Evolutionary conservation across 2,113 vertebrate genomes (phyloP).

Genomic region (Rhegmatorhina hoffmannsi): DNA sequence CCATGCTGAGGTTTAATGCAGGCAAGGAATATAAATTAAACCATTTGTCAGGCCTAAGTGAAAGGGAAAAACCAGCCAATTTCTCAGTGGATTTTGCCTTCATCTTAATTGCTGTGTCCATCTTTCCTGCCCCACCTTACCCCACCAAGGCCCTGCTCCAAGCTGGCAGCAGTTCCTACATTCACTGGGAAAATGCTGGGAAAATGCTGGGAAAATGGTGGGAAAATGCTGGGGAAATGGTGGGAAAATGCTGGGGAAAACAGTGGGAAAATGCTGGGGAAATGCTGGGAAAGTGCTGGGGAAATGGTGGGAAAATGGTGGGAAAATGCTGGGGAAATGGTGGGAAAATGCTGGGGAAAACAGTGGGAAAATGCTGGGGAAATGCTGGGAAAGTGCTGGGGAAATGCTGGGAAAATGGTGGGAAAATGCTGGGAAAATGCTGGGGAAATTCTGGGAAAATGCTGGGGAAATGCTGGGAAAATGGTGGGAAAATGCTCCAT

Average conservation of each 20-base stretch:
- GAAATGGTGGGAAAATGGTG: neutral
- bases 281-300: neutral
- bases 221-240: neutral
- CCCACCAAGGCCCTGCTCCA: neutral
- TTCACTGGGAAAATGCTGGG: neutral
- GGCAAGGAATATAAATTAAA: slow-evolving; percentile 9
- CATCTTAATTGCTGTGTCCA: neutral
- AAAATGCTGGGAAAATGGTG: neutral
- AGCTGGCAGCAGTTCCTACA: neutral
- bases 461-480: neutral
- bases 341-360: neutral
- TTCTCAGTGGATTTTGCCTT: neutral
- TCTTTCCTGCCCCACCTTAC: neutral
- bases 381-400: neutral
- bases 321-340: neutral
- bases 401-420: neutral
- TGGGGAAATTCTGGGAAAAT: neutral
- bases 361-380: neutral
- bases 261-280: neutral
- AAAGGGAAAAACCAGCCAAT: neutral
- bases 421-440: neutral
- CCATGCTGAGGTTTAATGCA: neutral
- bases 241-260: too few relatives aligned
- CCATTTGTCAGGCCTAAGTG: neutral
- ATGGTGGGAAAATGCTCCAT: neutral